A percentile compares a stretch with the other conserved stretches of the same genome.
Evolutionary conservation across 1,140 invertebrate species (phyloP).

Genomic region (Gonatopus flavifemur): DNA sequence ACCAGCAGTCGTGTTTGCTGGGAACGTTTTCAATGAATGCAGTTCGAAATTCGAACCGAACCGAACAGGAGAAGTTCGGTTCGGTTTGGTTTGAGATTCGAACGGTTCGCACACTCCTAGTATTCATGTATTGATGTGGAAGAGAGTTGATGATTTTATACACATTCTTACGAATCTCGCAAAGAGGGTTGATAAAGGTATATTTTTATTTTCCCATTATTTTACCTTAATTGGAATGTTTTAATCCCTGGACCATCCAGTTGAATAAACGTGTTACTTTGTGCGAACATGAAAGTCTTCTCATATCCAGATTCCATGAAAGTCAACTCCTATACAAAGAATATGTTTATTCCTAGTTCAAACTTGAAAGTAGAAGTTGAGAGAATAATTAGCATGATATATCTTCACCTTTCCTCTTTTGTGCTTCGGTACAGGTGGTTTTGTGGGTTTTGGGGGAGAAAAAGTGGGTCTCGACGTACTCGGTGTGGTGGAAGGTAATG

Average conservation of each 20-base stretch:
- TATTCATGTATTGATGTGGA: too few relatives aligned
- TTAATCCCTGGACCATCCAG: slow-evolving; percentile 82
- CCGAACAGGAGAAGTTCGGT: not conserved
- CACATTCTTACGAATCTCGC: not conserved
- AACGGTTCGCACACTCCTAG: not conserved
- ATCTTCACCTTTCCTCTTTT: slow-evolving; percentile 63
- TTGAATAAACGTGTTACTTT: slow-evolving; percentile 85
- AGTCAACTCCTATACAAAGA: slow-evolving; percentile 65
- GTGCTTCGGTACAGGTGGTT: slow-evolving; percentile 68
- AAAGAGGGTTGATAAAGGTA: not conserved
- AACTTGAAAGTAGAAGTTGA: not conserved
- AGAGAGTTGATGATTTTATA: too few relatives aligned
- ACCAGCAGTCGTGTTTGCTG: too few relatives aligned
- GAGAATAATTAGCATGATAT: not conserved
- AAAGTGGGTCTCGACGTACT: slow-evolving; percentile 51
- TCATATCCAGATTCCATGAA: slow-evolving; percentile 80
- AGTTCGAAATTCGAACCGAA: too few relatives aligned
- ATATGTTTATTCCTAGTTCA: not conserved
- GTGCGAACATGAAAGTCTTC: slow-evolving; percentile 82
- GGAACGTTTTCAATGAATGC: too few relatives aligned
- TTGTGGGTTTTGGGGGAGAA: slow-evolving; percentile 50
- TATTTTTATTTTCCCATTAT: not conserved
- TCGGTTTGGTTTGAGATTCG: not conserved
- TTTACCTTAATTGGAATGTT: slow-evolving; percentile 79
- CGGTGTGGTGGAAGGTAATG: slow-evolving; percentile 50